phyloP scores from a whole-genome alignment of 2,797 vertebrate species.

The Xyrichtys novacula region DNA sequence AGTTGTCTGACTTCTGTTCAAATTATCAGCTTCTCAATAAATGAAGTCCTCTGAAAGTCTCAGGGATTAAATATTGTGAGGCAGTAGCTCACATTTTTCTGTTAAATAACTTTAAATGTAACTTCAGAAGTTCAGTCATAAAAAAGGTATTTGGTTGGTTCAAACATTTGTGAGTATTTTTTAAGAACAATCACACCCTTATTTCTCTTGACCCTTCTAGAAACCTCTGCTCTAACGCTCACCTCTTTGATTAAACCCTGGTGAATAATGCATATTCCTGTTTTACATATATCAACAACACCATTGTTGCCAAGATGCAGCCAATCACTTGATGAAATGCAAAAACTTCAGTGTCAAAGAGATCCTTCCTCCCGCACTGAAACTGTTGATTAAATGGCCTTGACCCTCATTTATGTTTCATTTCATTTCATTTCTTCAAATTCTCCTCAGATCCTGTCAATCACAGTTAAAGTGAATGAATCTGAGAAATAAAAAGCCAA shows the following conservation, averaged over 20 bases:
- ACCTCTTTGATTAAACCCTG: conserved; percentile 72
- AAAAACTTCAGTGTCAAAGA: conserved; percentile 62
- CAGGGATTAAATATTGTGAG: conserved; percentile 19
- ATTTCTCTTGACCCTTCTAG: conserved; percentile 28
- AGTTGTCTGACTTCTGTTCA: conserved; percentile 1
- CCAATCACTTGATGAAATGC: conserved; percentile 35
- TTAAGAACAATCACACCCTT: conserved; percentile 9
- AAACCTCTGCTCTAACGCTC: conserved; percentile 65
- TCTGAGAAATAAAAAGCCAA: conserved; percentile 25
- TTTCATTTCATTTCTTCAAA: conserved; percentile 26
- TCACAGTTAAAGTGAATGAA: conserved; percentile 18
- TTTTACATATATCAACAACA: conserved; percentile 34
- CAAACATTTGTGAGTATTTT: too few species aligned
- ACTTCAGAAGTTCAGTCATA: too few species aligned
- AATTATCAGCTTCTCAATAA: conserved; percentile 1
- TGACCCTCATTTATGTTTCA: conserved; percentile 36
- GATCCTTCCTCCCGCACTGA: conserved; percentile 62
- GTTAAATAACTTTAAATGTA: too few species aligned
- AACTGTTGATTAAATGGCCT: conserved; percentile 51
- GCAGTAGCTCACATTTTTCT: background rate
- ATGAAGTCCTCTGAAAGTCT: background rate
- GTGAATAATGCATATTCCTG: conserved; percentile 56
- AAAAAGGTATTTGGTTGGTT: too few species aligned
- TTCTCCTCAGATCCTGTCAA: conserved; percentile 16
- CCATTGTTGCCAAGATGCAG: conserved; percentile 77